phyloP scores from a whole-genome alignment of 35 echinoderm and acorn worm species.

The Anneissia japonica region DNA sequence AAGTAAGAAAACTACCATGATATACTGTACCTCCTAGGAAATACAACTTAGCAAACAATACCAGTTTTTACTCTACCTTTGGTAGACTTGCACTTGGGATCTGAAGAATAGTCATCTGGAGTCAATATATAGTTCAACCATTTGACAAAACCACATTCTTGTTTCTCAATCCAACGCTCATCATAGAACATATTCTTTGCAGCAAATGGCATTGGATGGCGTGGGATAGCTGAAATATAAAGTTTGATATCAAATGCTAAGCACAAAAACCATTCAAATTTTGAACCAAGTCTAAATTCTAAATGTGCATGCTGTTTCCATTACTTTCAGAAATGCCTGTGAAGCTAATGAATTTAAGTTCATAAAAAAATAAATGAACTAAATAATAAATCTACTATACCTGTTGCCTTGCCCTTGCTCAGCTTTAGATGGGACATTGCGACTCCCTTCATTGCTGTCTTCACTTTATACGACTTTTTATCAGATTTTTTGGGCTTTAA shows the following conservation, averaged over 20 bases:
- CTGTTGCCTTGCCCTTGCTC: conserved; percentile 47
- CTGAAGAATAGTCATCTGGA: conserved; percentile 62
- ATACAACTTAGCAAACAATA: no score
- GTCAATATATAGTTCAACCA: conserved; percentile 96
- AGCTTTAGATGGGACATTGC: conserved; percentile 83
- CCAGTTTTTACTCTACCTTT: background rate
- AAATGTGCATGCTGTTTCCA: background rate
- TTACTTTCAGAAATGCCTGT: background rate
- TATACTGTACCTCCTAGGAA: no score
- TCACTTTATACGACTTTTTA: conserved; percentile 11
- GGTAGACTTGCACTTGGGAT: conserved; percentile 59
- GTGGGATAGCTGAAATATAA: conserved; percentile 57
- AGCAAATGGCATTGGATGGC: conserved; percentile 92
- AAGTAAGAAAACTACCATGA: no score
- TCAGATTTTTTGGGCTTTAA: background rate
- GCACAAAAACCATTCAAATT: no score
- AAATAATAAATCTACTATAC: conserved; percentile 33
- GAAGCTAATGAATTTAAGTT: background rate
- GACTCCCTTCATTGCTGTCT: conserved; percentile 64
- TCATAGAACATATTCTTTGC: conserved; percentile 99
- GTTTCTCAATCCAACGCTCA: conserved; percentile 96
- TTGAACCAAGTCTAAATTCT: no score
- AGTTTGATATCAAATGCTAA: no score
- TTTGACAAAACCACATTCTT: conserved; percentile 79
- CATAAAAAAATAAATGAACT: background rate